Percentiles rank a stretch among this genome's conserved stretches.
These are phyloP conservation scores for Cloeon dipterum DNA, from an alignment of 2,888 invertebrate genomes.

Conservation along the genomic window DNA sequence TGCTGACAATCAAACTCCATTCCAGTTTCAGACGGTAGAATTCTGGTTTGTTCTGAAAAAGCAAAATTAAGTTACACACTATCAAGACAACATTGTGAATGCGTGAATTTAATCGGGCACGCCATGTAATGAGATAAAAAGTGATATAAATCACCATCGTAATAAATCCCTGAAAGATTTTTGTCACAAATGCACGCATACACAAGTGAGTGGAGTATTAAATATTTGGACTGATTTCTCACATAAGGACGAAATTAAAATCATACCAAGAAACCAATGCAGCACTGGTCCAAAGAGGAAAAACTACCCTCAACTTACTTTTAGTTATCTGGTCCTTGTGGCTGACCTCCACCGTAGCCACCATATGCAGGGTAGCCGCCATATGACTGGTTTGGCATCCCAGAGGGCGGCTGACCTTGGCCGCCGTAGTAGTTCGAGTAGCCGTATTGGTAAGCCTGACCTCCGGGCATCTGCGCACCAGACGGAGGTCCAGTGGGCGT, in stretches of 20 bases:
- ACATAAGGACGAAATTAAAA: not conserved
- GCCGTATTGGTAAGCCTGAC: constrained; percentile 18
- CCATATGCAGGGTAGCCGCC: constrained; percentile 9
- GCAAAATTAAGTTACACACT: no score
- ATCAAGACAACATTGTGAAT: no score
- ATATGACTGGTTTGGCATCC: constrained; percentile 7
- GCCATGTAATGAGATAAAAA: no score
- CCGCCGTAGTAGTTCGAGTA: constrained; percentile 21
- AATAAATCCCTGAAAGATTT: no score
- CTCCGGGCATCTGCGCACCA: constrained; percentile 15
- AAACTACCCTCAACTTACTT: not conserved
- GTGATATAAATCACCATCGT: no score
- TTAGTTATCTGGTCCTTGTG: constrained; percentile 8
- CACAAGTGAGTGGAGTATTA: not conserved
- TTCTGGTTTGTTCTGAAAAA: no score
- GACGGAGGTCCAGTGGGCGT: constrained; percentile 6
- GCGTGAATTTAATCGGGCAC: no score
- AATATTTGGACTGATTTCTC: not conserved
- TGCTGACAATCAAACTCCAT: no score
- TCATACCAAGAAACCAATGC: not conserved
- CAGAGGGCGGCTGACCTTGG: constrained; percentile 9
- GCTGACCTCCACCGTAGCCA: constrained; percentile 10
- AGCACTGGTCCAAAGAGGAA: not conserved
- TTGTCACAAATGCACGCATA: not conserved
- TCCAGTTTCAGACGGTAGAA: no score